Evolutionary conservation across 2,888 invertebrate species (phyloP), one percentile per base, ranked within the genome.

Genomic region (Diloba caeruleocephala): DNA sequence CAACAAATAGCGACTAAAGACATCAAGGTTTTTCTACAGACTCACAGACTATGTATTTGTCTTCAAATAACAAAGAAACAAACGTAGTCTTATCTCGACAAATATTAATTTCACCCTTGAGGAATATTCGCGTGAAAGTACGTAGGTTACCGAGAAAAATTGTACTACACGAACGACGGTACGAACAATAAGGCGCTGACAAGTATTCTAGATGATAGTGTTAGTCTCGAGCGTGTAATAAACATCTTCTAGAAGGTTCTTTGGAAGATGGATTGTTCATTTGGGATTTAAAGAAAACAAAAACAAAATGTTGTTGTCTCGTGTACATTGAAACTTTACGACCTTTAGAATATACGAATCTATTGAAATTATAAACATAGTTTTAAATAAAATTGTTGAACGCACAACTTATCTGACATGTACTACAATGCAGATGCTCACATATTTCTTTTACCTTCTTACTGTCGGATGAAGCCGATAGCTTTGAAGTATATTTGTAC

Each of bases 51-150:
- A n/a, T n/a, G n/a, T 61, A 48, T 64, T 58, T 59, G 39, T 53
- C 48, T 10, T 14, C 43, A 29, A 63, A 46, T 39, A 52, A 60
- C 31, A 32, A 13, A 60, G 33, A 34, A 43, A 49, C 14, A n/a
- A 17, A 38, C 37, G 43, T 50, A 51, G 25, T 52, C 38, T 43
- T 54, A 52, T 52, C 39, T 37, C 21, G 48, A 55, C 39, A 43
- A 46, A 49, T 64, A 68, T 60, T 67, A 64, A 68, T 68, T 68
- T 55, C 37, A 52, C 64, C 43, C 64, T 46, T 46, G 60, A 52
- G 68, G 31, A 41, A 46, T 37, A 55, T 29, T 45, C 9, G 21
- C 7, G 13, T 9, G 13, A 63, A 44, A 41, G 37, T 28, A 45
- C 10, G 39, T 34, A 13, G 45, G 49, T 60, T 59, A 44, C 31